Evolutionary conservation across 2,888 invertebrate genomes (phyloP), one percentile per base, ranked within the genome.

Genomic region (Acanthoscelides obtectus): DNA sequence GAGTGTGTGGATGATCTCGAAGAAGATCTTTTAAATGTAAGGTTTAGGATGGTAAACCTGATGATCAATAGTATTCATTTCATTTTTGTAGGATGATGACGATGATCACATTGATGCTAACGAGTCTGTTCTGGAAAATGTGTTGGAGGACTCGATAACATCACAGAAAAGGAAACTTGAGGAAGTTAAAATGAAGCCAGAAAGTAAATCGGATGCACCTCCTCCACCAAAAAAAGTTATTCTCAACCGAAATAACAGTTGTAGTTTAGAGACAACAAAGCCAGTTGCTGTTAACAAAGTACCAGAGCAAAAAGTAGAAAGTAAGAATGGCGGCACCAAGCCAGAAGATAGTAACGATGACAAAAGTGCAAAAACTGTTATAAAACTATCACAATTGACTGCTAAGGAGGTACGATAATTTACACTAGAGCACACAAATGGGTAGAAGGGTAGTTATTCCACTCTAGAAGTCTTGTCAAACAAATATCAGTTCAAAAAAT

Each of bases 141-240:
- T 80, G 5, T 75, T 83, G 22, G 83, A 83, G 70, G 81, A 81
- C 72, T 71, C 80, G 19, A 77, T 81, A 20, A 77, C 76, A 64
- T 63, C 76, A 3, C 72, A 75, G 71, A 84, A 85, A 79, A 78
- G 84, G 19, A 83, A 83, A 77, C 72, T 79, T 20, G 77, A 76
- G 12, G 75, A 76, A 64, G 68, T 66, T 20, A 77, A 75, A 17
- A 74, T 75, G 63, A 70, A 66, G 20, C 22, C 77, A 22, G 80
- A 79, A 70, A 73, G 77, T 20, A 77, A 72, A 66, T 78, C 79
- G 70, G 79, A 80, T 3, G 81, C 83, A 65, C 81, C 82, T 0
- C 79, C 80, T 63, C 83, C 85, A 66, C 79, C 88, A 0, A 91
- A 91, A 78, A 93, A 92, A 85, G 87, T 91, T 70, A 87, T 91